A percentile compares a stretch with the other conserved stretches of the same genome.
Evolutionary conservation across 2,113 vertebrate species (phyloP).

Genomic region (Paracanthobrama guichenoti): DNA sequence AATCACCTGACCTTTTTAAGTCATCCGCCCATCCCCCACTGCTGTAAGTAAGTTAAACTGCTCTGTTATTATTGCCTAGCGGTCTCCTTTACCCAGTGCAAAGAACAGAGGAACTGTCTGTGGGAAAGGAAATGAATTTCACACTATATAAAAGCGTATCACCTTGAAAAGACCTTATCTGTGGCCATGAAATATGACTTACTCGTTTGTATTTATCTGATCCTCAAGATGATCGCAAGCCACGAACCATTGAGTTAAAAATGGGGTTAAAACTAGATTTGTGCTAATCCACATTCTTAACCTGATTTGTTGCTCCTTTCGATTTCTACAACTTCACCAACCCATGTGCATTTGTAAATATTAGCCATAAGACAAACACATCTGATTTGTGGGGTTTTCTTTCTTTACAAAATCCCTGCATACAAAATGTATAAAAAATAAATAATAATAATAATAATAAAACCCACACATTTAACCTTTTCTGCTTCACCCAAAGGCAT

Average conservation of each 20-base stretch:
- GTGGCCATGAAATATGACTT: not conserved
- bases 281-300: slow-evolving; percentile 23
- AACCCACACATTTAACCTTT: not conserved
- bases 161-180: slow-evolving; percentile 4
- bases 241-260: not conserved
- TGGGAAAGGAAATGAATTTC: not conserved
- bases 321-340: not conserved
- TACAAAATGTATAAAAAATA: not conserved
- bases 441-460: too few relatives aligned
- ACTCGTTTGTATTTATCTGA: slow-evolving; percentile 8
- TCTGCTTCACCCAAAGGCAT: not conserved
- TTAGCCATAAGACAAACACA: too few relatives aligned
- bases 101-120: slow-evolving; percentile 2
- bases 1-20: slow-evolving; percentile 60
- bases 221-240: not conserved
- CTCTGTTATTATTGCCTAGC: not conserved
- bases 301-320: not conserved
- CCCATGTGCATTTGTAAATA: not conserved
- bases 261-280: not conserved
- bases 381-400: not conserved
- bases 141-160: not conserved
- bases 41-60: slow-evolving; percentile 9
- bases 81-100: not conserved
- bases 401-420: not conserved
- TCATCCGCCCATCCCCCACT: slow-evolving; percentile 1